Evolutionary conservation across 2,888 invertebrate species (phyloP), one percentile per base, ranked within the genome.

Genomic region (Corbicula japonica): DNA sequence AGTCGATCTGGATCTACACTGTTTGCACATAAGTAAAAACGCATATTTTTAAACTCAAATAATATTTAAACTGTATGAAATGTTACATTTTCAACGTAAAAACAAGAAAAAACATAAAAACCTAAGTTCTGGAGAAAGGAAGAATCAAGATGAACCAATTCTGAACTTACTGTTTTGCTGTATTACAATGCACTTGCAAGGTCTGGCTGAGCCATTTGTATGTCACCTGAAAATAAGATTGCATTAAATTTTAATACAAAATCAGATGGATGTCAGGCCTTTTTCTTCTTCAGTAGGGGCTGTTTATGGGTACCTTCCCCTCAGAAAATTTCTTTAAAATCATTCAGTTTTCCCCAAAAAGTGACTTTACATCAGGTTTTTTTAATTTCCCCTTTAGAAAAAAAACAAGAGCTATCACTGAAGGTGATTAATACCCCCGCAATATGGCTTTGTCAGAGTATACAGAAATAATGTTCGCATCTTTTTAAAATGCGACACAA

Each of bases 131-230:
- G 41, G 41, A 41, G 10, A 54, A 3, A 50, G 2, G 10, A 23
- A 50, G 48, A 56, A 1, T 30, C 12, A 12, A 56, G 28, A 15
- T 30, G 12, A 58, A 8, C 26, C 15, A 60, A 28, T n/a, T n/a
- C n/a, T n/a, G n/a, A 52, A 86, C 89, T 89, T 84, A 92, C 92
- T 88, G 89, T 85, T 92, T 92, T 0, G 92, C 92, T 62, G 83
- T 79, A 78, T 92, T 92, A 52, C 91, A 91, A 78, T 91, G 89
- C 8, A 91, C 88, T 60, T 88, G 85, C 30, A 91, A 65, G 0
- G 85, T 88, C 23, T 79, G 62, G 71, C 92, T 92, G 28, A 92
- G 80, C 89, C 89, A 91, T 83, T 89, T 90, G 82, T 88, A 91
- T 4, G 91, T 91, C 15, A 92, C 91, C 92, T 92, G 84, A 28